These are phyloP conservation scores for Helogale parvula DNA, from an alignment of 2,113 vertebrate species.

Conservation along the genomic window DNA sequence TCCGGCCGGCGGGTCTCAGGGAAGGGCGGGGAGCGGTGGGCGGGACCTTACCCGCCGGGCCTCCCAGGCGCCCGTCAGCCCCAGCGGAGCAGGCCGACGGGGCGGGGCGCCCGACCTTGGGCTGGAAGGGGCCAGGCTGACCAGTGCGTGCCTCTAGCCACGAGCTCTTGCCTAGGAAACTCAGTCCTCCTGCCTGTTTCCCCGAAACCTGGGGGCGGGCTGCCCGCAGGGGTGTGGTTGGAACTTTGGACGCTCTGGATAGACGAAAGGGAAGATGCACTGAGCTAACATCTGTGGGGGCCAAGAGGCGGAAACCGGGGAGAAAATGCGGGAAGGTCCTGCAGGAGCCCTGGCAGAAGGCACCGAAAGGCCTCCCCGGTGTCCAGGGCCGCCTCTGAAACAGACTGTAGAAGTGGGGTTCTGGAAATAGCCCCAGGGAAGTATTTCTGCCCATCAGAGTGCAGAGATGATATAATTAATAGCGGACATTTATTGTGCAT, in stretches of 20 bases:
- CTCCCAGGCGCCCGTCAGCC: not conserved
- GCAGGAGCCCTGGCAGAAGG: not conserved
- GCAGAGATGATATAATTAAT: not conserved
- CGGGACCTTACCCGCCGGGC: not conserved
- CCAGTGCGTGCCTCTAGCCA: not conserved
- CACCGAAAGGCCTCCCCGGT: not conserved
- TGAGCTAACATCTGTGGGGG: not conserved
- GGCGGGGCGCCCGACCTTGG: not conserved
- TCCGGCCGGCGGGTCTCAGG: fast-evolving
- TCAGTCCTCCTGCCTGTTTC: not conserved
- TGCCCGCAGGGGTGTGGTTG: not conserved
- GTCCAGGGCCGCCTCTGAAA: not conserved
- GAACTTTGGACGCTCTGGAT: slow-evolving; percentile 46
- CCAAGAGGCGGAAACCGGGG: fast-evolving
- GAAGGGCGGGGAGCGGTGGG: not conserved
- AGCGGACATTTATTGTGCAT: not conserved
- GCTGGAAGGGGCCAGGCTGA: not conserved
- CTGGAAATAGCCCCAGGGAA: not conserved
- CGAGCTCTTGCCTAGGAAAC: not conserved
- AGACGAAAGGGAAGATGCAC: not conserved
- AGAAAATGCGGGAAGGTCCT: not conserved
- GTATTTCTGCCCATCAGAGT: not conserved
- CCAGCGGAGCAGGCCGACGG: not conserved
- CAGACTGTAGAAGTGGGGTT: not conserved
- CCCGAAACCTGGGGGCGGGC: slow-evolving; percentile 23